Conservation (phyloP, 2,888 invertebrate genomes). For the Dorcus parallelipipedus region DNA sequence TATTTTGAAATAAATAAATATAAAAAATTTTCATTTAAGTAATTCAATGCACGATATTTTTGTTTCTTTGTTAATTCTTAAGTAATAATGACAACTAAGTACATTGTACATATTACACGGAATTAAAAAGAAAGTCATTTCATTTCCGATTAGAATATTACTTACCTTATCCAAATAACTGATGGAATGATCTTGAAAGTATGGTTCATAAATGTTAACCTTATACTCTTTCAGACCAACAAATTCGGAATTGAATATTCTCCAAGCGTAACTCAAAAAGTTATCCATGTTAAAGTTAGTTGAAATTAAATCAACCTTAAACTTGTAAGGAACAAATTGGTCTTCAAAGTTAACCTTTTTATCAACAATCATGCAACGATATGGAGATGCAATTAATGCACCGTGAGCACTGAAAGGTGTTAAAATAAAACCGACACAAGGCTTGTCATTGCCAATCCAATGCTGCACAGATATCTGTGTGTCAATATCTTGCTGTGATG, state of each 20-base stretch:
- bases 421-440: conserved; percentile 64
- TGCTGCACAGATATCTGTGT: conserved; percentile 62
- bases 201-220: conserved; percentile 46
- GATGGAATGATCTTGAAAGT: conserved; percentile 53
- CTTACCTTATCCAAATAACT: conserved; percentile 57
- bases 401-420: conserved; percentile 61
- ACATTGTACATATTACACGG: too few relatives aligned
- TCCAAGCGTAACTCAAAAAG: conserved; percentile 46
- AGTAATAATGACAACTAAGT: too few relatives aligned
- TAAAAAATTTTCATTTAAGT: too few relatives aligned
- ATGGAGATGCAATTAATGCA: conserved; percentile 53
- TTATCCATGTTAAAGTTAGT: conserved; percentile 39
- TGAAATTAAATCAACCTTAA: conserved; percentile 50
- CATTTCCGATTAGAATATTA: conserved; percentile 2
- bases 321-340: conserved; percentile 53
- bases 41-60: too few relatives aligned
- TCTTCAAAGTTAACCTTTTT: conserved; percentile 42
- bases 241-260: conserved; percentile 39
- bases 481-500: conserved; percentile 65
- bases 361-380: conserved; percentile 56
- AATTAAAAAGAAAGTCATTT: neutral
- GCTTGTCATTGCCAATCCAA: conserved; percentile 53
- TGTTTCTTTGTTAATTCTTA: too few relatives aligned
- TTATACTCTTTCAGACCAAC: conserved; percentile 31
- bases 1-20: too few relatives aligned